A percentile compares a stretch with the other conserved stretches of the same genome.
Evolutionary conservation across 2,113 vertebrate genomes (phyloP).

Genomic region (Erythrolamprus reginae): DNA sequence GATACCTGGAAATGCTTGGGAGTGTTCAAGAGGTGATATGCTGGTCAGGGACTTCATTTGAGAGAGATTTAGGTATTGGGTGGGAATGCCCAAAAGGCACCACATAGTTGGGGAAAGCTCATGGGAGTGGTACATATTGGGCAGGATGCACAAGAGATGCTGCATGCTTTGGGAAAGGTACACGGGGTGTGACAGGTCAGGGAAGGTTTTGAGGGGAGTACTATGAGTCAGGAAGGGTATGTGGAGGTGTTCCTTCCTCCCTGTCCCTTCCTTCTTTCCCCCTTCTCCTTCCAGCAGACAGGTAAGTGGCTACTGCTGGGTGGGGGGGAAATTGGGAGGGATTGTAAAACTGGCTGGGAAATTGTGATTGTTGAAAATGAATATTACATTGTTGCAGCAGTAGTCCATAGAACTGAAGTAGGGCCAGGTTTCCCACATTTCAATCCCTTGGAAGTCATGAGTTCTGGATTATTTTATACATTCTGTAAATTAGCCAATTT

Average conservation of each 20-base stretch:
- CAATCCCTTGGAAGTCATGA: neutral
- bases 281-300: neutral
- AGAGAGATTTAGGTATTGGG: too few species aligned
- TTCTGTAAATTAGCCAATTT: neutral
- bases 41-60: too few species aligned
- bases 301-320: neutral
- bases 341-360: neutral
- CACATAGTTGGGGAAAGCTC: too few species aligned
- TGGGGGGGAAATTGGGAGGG: neutral
- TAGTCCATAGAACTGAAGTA: neutral
- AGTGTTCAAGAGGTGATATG: too few species aligned
- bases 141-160: too few species aligned
- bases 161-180: too few species aligned
- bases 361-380: neutral
- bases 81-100: too few species aligned
- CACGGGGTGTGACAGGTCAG: neutral
- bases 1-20: too few species aligned
- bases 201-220: neutral
- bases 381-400: neutral
- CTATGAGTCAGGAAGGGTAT: neutral
- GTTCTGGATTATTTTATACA: neutral
- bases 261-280: neutral
- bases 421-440: neutral
- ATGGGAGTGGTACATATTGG: too few species aligned
- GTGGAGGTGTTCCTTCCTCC: neutral